Evolutionary conservation across 1,140 invertebrate species (phyloP), one percentile per base, ranked within the genome.

Genomic region (Steinernema khuongi): DNA sequence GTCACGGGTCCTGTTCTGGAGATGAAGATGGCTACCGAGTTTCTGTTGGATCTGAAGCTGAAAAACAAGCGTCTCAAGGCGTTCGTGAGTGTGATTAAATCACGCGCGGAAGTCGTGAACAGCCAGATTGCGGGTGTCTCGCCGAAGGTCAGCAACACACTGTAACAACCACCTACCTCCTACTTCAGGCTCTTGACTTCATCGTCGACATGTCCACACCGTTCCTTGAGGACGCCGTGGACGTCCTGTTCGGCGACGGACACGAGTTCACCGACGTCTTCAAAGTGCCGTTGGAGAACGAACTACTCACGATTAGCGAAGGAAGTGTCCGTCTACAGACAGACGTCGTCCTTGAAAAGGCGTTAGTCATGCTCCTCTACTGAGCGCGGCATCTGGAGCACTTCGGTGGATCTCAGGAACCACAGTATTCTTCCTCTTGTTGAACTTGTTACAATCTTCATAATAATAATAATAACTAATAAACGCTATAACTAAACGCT

Each of bases 151-250:
- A 26, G 71, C 17, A 33, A 44, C 36, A 68, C 36, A 1, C 67
- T 18, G 0, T 26, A 1, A 19, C 36, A 19, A 68, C 18, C 31
- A 19, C 17, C 74, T 29, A 71, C 43, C 36, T 14, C n/a, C 18
- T 4, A 28, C 75, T 81, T 67, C 60, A 82, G 81, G 83, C 81
- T 1, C 60, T 83, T 22, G 81, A 82, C 36, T 74, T 83, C 31
- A 71, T 82, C 31, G 75, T 82, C 1, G 74, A 78, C 17, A 81
- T 82, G 73, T 73, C 73, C 0, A 74, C 74, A 17, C 81, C 81
- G 29, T 82, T 82, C 72, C 50, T 83, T 2, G 81, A 82, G 70
- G 75, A 82, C 67, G 81, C 81, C 1, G 74, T 79, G 1, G 74
- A 81, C 36, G 26, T 81, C 18, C 71, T 83, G 19, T 68, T 82